Base-by-base conservation (phyloP, 2,888 invertebrate species). In the Balanococcus diminutus region DNA sequence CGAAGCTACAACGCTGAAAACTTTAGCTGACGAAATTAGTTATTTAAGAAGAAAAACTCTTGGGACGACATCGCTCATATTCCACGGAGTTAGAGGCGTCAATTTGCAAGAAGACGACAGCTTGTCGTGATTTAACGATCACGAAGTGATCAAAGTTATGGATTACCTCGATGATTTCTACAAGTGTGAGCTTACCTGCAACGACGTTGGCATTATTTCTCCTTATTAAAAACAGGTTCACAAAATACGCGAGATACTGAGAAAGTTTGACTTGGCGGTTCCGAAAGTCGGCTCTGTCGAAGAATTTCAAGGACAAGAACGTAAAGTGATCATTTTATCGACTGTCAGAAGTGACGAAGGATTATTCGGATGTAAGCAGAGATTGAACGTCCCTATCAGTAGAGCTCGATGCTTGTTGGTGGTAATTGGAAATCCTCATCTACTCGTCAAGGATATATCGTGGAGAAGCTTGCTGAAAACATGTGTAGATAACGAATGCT, bases 161-260 rank as follows among this genome's bases (percentile, higher is more conserved):
- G 90, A 91, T 85, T 94, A 94, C 88, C 89, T 94, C 14, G 91
- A 92, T 88, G 91, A 93, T 88, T 90, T 97, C 1, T 94, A 94
- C 81, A 88, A 89, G 88, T 91, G 91, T 83, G 93, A 93, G 31
- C 89, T 96, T n/a, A 89, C 89, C 0, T 90, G 92, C 0, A 92
- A 93, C 83, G 94, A 96, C 88, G 93, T 98, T 89, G 98, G 98
- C 3, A 94, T 98, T 86, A 95, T 98, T 87, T 95, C 98, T 16
- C 98, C 98, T 0, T 98, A 98, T 89, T 91, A 94, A 87, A 96
- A 96, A 89, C 98, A 98, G 93, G 96, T 96, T 90, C 91, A 89
- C 72, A 93, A 93, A 90, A 92, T 95, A 39, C 91, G 92, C 19
- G 86, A 84, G 32, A 89, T 94, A 86, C 89, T 94, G n/a, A 90